Conservation (phyloP, 2,113 vertebrate genomes). For the Cisticola juncidis region DNA sequence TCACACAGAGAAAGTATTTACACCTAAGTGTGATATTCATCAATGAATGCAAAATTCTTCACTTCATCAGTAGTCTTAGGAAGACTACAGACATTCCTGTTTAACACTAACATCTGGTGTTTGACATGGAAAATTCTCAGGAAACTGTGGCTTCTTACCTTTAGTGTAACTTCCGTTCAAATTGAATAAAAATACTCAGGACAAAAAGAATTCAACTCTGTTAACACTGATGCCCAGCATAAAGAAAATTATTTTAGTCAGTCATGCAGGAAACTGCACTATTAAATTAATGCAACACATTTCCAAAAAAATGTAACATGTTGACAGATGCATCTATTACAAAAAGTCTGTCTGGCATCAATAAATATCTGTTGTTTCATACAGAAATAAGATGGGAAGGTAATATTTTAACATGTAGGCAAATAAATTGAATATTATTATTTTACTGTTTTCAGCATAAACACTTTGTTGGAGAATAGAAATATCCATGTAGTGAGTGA, state of each 20-base stretch:
- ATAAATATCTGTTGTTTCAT: not conserved
- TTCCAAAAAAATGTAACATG: not conserved
- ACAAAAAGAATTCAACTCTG: not conserved
- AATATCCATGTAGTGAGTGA: not conserved
- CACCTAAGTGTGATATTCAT: constrained; percentile 43
- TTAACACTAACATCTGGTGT: constrained; percentile 60
- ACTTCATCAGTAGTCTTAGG: constrained; percentile 21
- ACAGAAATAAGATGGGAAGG: not conserved
- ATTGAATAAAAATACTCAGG: constrained; percentile 39
- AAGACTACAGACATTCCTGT: constrained; percentile 61
- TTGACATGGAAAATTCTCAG: constrained; percentile 70
- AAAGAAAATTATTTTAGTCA: not conserved
- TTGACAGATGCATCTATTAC: not conserved
- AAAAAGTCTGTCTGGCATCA: not conserved
- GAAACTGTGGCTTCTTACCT: constrained; percentile 65
- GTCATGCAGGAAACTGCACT: not conserved
- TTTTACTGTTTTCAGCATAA: not conserved
- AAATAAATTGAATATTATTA: not conserved
- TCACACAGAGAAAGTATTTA: constrained; percentile 29
- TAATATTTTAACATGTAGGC: not conserved
- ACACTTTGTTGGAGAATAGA: not conserved
- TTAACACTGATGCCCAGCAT: not conserved
- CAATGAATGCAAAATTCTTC: constrained; percentile 51
- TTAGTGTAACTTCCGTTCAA: constrained; percentile 62
- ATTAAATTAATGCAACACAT: not conserved